Conservation (phyloP, 1,140 invertebrate species). For the Chironomus tepperi region DNA sequence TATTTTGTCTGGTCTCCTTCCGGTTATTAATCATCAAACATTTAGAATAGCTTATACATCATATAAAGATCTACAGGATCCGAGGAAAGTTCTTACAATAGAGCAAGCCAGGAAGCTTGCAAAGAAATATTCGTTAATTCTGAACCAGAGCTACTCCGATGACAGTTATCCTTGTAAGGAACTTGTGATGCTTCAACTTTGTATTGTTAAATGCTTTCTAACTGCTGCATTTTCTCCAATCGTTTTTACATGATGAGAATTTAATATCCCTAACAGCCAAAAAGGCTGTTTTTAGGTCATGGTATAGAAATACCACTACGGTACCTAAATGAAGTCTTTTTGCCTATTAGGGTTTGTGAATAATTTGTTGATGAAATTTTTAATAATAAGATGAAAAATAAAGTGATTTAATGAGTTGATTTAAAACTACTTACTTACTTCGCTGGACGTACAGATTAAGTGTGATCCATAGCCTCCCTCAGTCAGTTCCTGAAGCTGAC, state of each 20-base stretch:
- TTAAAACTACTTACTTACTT: no score
- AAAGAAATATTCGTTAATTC: background rate
- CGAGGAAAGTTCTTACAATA: background rate
- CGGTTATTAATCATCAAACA: background rate
- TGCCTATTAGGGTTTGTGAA: no score
- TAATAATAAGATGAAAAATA: no score
- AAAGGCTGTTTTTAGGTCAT: no score
- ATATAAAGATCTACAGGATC: background rate
- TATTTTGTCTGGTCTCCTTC: background rate
- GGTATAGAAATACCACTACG: no score
- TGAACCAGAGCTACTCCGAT: background rate
- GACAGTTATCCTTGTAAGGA: background rate
- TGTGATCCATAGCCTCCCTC: no score
- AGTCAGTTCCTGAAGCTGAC: no score
- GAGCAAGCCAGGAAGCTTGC: background rate
- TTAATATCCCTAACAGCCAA: no score
- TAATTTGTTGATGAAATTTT: no score
- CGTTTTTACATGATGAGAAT: background rate
- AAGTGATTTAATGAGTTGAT: no score
- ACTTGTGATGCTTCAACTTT: background rate
- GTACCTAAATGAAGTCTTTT: no score
- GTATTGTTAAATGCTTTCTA: conserved; percentile 1
- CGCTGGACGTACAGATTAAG: no score
- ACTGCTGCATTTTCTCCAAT: background rate
- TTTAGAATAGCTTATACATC: background rate